phyloP scores from a whole-genome alignment of 1,140 invertebrate species.

The Lepidurus apus region DNA sequence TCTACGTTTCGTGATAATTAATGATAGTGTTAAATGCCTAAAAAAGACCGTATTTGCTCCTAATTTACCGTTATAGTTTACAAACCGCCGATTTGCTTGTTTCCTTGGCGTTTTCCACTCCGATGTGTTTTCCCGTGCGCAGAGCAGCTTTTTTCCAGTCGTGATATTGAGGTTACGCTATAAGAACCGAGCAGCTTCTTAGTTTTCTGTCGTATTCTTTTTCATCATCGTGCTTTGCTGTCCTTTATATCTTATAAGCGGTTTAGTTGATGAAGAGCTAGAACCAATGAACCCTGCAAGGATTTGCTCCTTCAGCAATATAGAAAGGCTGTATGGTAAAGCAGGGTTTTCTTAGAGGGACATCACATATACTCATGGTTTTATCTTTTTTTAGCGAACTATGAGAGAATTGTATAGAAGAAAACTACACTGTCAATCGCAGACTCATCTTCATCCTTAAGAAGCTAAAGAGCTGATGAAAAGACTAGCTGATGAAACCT shows the following conservation, averaged over 20 bases:
- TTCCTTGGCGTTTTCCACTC: too few relatives aligned
- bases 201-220: not conserved
- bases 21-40: too few relatives aligned
- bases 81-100: too few relatives aligned
- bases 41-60: too few relatives aligned
- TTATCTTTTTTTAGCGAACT: not conserved
- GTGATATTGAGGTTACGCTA: not conserved
- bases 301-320: slow-evolving; percentile 14
- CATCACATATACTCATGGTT: not conserved
- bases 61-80: too few relatives aligned
- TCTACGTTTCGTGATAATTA: too few relatives aligned
- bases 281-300: slow-evolving; percentile 1
- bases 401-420: not conserved
- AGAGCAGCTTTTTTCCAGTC: too few relatives aligned
- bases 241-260: slow-evolving; percentile 11
- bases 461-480: not conserved
- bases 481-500: not conserved
- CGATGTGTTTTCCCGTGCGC: too few relatives aligned
- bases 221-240: not conserved
- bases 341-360: not conserved
- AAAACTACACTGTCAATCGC: not conserved
- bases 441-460: not conserved
- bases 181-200: not conserved
- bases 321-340: not conserved
- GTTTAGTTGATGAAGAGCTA: slow-evolving; percentile 11